Evolutionary conservation across 2,797 vertebrate species (phyloP).

Genomic region (Distichodus sexfasciatus): DNA sequence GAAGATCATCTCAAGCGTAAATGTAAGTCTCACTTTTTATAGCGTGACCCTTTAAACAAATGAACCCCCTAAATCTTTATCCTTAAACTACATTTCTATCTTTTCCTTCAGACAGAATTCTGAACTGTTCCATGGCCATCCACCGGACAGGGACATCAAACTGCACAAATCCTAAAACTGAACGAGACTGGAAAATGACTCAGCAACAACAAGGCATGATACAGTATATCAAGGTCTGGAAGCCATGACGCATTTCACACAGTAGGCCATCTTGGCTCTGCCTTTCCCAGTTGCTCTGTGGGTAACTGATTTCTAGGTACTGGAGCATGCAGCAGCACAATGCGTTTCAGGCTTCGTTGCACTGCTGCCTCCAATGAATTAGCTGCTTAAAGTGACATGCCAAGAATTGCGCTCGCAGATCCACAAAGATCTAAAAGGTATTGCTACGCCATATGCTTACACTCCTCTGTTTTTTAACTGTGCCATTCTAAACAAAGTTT

Average conservation of each 20-base stretch:
- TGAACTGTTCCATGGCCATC: background rate
- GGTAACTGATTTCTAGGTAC: conserved; percentile 61
- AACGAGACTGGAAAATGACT: background rate
- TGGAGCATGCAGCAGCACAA: conserved; percentile 16
- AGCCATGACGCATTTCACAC: conserved; percentile 15
- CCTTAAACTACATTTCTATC: background rate
- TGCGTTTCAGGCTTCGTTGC: conserved; percentile 16
- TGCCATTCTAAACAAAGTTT: conserved; percentile 46
- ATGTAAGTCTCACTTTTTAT: conserved; percentile 10
- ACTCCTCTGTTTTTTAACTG: background rate
- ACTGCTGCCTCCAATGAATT: conserved; percentile 21
- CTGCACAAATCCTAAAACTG: conserved; percentile 18
- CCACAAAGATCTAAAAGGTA: background rate
- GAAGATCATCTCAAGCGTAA: conserved; percentile 36
- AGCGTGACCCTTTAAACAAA: background rate
- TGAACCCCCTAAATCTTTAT: background rate
- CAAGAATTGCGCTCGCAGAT: background rate
- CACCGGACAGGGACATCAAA: conserved; percentile 11
- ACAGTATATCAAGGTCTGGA: conserved; percentile 13
- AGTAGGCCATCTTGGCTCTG: conserved; percentile 70
- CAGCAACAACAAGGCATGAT: background rate
- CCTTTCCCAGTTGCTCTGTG: conserved; percentile 64
- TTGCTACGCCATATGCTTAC: conserved; percentile 16
- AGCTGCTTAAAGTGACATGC: conserved; percentile 11
- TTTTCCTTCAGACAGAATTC: conserved; percentile 6